Evolutionary conservation across 2,113 vertebrate genomes (phyloP).

Genomic region (Heliornis fulica): DNA sequence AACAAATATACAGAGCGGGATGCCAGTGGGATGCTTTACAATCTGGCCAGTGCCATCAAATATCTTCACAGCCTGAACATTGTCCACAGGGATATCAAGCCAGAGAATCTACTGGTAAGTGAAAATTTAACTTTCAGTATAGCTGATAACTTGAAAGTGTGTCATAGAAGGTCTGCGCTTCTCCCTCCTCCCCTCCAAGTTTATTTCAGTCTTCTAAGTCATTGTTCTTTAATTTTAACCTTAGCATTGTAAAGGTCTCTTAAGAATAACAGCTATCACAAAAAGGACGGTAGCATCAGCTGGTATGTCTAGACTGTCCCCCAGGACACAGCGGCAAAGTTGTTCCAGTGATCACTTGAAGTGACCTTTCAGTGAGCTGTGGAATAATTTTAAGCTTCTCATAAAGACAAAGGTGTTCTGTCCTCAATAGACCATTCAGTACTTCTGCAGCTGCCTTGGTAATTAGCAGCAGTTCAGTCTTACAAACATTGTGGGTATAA

Average conservation of each 20-base stretch:
- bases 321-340: neutral
- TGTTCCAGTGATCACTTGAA: neutral
- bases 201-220: neutral
- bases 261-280: neutral
- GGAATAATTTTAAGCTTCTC: neutral
- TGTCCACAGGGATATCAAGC: constrained; percentile 97
- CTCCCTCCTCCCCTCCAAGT: neutral
- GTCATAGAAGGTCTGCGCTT: neutral
- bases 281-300: neutral
- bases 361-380: neutral
- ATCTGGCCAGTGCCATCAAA: constrained; percentile 95
- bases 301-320: neutral
- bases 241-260: neutral
- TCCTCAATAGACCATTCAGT: neutral
- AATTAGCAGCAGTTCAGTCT: neutral
- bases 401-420: neutral
- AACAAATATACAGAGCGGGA: constrained; percentile 97
- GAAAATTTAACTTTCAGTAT: neutral
- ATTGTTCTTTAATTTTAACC: neutral
- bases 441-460: neutral
- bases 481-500: neutral
- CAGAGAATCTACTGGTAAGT: constrained; percentile 95
- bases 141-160: neutral
- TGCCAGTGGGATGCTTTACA: constrained; percentile 97
- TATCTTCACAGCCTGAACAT: constrained; percentile 96